Conservation (phyloP, 2,888 invertebrate genomes). For the Boloria euphrosyne region DNA sequence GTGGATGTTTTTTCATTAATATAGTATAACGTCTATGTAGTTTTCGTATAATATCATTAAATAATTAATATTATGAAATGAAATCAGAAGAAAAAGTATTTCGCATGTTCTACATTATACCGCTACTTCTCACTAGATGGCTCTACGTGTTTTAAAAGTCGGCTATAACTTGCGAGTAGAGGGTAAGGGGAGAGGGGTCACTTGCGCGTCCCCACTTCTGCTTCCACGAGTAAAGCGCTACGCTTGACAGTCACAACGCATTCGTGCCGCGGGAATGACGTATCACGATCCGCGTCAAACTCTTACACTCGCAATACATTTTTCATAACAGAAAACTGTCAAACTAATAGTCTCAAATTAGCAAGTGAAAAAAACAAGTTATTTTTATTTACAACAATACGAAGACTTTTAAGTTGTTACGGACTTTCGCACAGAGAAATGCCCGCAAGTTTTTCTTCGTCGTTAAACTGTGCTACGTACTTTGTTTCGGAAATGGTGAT, state of each 20-base stretch:
- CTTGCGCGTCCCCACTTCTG: slow-evolving; percentile 74
- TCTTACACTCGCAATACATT: slow-evolving; percentile 72
- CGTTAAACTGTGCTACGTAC: slow-evolving; percentile 71
- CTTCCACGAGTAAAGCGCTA: slow-evolving; percentile 69
- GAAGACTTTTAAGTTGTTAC: slow-evolving; percentile 51
- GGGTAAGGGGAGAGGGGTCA: slow-evolving; percentile 58
- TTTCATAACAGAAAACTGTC: slow-evolving; percentile 70
- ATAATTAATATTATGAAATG: background rate
- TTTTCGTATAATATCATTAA: background rate
- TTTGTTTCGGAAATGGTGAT: slow-evolving; percentile 82
- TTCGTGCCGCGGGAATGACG: slow-evolving; percentile 67
- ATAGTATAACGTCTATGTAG: too few species aligned
- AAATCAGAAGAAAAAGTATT: too few species aligned
- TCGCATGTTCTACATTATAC: background rate
- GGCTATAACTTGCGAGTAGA: slow-evolving; percentile 57
- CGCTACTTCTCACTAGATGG: slow-evolving; percentile 63
- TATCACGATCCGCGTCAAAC: slow-evolving; percentile 60
- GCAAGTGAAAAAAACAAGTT: slow-evolving; percentile 53
- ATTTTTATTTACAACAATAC: slow-evolving; percentile 45
- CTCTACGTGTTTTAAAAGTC: slow-evolving; percentile 49
- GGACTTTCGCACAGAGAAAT: slow-evolving; percentile 78
- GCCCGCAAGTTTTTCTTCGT: slow-evolving; percentile 74
- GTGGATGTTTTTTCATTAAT: too few species aligned
- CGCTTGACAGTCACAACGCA: slow-evolving; percentile 74
- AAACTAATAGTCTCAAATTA: slow-evolving; percentile 51